Evolutionary conservation across 2,888 invertebrate genomes (phyloP), one percentile per base, ranked within the genome.

Genomic region (Ypsolopha scabrella): DNA sequence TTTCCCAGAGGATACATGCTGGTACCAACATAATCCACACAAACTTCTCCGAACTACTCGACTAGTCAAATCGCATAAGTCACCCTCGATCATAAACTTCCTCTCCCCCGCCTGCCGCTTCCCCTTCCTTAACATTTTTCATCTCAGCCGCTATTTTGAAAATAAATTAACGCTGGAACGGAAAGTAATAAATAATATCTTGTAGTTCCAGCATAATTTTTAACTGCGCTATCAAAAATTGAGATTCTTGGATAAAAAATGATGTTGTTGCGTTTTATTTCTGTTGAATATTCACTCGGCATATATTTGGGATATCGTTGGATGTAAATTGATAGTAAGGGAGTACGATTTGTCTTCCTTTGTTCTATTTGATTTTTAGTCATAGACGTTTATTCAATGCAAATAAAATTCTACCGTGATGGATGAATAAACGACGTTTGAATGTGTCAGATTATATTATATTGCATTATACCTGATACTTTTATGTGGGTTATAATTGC

Each of bases 161-260:
- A 69, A 72, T 68, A 70, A 70, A 75, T 65, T 65, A 63, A 63
- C 60, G 51, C 52, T 57, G 58, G 56, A 68, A 67, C 65, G 65
- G 67, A 68, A 67, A 65, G 66, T 58, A 62, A 74, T 76, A 75
- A 75, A 75, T 78, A 70, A 67, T 60, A 57, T 58, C 58, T 66
- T 41, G 13, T 68, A 67, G 70, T 66, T 70, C 66, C 65, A 65
- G 66, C 60, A 62, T 67, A 58, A 59, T 56, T 54, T 55, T 54
- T 53, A 50, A 41, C n/a, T 48, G 44, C 48, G 41, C 48, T 67
- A 60, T 62, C 65, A 64, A 64, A 65, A 67, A 66, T 64, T 59
- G 58, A 62, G 58, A 64, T 58, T 61, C 55, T 45, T 48, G 53
- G 55, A 64, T 58, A 60, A 64, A 62, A 60, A 60, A 60, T 63